Percentiles rank a stretch among this genome's conserved stretches.
phyloP scores from a whole-genome alignment of 2,113 vertebrate species.

The Chitala chitala region DNA sequence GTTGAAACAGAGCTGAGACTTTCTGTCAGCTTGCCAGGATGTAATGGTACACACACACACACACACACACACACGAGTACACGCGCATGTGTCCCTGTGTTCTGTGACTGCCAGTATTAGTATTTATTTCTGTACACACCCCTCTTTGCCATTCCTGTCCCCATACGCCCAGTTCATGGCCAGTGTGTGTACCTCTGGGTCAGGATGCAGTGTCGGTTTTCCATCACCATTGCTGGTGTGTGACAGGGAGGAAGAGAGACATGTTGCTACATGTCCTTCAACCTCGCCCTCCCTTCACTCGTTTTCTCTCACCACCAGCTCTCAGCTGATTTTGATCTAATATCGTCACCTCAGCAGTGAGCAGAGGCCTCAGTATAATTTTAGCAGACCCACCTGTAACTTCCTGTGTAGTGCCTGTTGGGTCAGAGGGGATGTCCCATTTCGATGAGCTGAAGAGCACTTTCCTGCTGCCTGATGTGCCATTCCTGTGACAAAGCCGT shows the following conservation, averaged over 20 bases:
- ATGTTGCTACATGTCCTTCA: background rate
- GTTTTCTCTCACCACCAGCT: background rate
- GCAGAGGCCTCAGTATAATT: slow-evolving; percentile 25
- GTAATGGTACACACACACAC: too few relatives aligned
- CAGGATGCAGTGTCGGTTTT: background rate
- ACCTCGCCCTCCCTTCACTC: background rate
- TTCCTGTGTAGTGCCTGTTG: slow-evolving; percentile 23
- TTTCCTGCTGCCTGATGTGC: background rate
- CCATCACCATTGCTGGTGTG: background rate
- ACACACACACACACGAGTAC: too few relatives aligned
- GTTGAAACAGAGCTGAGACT: too few relatives aligned
- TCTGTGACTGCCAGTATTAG: too few relatives aligned
- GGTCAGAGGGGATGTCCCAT: slow-evolving; percentile 34
- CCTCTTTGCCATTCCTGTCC: too few relatives aligned
- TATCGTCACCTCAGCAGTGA: slow-evolving; percentile 11
- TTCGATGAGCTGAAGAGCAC: slow-evolving; percentile 25
- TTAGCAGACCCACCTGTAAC: slow-evolving; percentile 32
- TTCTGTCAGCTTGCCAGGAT: too few relatives aligned
- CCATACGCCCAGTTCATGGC: too few relatives aligned
- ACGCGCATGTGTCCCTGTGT: too few relatives aligned
- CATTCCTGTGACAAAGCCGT: background rate
- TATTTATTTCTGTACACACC: too few relatives aligned
- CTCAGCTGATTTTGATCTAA: slow-evolving; percentile 33
- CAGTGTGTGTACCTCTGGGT: too few relatives aligned
- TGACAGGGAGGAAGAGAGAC: background rate